Conservation (phyloP, 2,888 invertebrate genomes). For the Drosophila borealis region DNA sequence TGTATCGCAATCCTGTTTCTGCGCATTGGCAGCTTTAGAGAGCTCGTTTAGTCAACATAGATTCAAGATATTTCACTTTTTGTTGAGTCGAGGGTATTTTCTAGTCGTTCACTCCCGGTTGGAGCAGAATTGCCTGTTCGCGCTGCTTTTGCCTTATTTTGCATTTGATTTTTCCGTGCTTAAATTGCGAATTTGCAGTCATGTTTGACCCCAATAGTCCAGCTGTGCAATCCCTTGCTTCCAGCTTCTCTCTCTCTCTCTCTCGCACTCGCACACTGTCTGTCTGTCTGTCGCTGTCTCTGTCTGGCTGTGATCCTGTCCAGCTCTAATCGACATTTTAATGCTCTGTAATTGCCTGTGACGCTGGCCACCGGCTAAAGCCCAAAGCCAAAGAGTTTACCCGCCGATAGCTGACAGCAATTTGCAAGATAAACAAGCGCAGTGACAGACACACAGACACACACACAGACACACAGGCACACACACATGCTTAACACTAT, state of each 20-base stretch:
- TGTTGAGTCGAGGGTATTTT: not conserved
- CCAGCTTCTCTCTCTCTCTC: no score
- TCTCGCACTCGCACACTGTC: not conserved
- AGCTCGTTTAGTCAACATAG: no score
- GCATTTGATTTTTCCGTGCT: conserved; percentile 18
- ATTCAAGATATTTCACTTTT: not conserved
- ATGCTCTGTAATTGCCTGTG: conserved; percentile 55
- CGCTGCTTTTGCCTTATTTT: not conserved
- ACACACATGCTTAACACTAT: conserved; percentile 44
- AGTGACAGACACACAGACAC: not conserved
- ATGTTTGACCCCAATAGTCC: conserved; percentile 28
- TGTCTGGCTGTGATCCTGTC: conserved; percentile 12
- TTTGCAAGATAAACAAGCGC: conserved; percentile 55
- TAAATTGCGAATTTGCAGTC: conserved; percentile 42
- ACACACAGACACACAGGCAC: conserved; percentile 11
- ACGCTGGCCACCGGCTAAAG: conserved; percentile 14
- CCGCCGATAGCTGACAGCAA: conserved; percentile 41
- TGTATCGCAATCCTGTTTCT: no score
- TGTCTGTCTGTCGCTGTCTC: not conserved
- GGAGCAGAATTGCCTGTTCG: no score
- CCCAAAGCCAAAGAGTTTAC: conserved; percentile 26
- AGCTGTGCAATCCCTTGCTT: not conserved
- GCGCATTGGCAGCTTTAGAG: no score
- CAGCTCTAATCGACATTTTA: conserved; percentile 53
- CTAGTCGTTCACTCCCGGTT: not conserved